Evolutionary conservation across 2,797 vertebrate genomes (phyloP), one percentile per base, ranked within the genome.

Genomic region (Eptatretus atami): DNA sequence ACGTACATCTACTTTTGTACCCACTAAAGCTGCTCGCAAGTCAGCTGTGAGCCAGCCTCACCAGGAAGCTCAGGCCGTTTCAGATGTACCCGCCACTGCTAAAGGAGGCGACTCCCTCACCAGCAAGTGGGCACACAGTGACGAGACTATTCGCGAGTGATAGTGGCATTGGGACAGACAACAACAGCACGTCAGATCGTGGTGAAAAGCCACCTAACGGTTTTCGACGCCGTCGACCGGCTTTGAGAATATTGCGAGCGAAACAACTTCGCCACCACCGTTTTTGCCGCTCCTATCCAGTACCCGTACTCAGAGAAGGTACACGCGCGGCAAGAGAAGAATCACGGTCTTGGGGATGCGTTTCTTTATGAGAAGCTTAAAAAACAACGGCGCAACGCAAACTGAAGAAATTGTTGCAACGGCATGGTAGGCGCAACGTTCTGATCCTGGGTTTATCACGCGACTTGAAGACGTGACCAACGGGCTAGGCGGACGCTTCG

Each of bases 361-460:
- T 76, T 84, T 19, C 81, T 77, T 64, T 84, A 81, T 1, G 82
- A 79, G 71, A 81, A 83, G 67, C 74, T 85, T 68, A 93, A 94
- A 73, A 78, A 83, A 66, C 88, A 83, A 73, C 94, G 92, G 71
- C 75, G 80, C 64, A 93, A 75, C 81, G 87, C 63, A 88, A 87
- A 74, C 95, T 86, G 80, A 98, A 95, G 71, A 84, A 84, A 69
- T 81, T 90, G 64, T 86, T 86, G 69, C 77, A 90, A 15, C 80
- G 78, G 25, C 31, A 44, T 44, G 31, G 31, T n/a, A 44, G 31
- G 31, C 1, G 57, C 57, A 25, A 66, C 74, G 86, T 53, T 83
- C 92, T 69, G 87, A 98, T 71, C 86, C 87, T 0, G 82, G 84
- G 64, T 93, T 95, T 67, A 74, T 93, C 3, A 80, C 84, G 0